Evolutionary conservation across 2,797 vertebrate genomes (phyloP).

Genomic region (Betta splendens): DNA sequence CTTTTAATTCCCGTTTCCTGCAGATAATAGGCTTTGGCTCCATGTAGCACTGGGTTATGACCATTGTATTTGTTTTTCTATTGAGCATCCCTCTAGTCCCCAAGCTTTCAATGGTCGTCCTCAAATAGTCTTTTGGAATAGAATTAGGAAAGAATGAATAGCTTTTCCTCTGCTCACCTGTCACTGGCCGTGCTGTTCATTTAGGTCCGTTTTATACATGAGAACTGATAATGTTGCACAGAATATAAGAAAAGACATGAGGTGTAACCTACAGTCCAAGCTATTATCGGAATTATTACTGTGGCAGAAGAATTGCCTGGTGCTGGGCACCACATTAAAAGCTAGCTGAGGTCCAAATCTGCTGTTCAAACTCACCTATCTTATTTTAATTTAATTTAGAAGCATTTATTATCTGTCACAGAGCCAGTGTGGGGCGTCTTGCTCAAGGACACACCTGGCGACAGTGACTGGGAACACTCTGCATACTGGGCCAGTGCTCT

Average conservation of each 20-base stretch:
- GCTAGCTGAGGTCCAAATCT: no score
- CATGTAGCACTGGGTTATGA: slow-evolving; percentile 36
- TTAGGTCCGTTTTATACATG: slow-evolving; percentile 3
- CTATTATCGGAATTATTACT: no score
- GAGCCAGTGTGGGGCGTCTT: no score
- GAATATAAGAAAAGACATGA: not conserved
- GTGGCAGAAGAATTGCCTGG: no score
- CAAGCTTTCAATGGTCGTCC: slow-evolving; percentile 26
- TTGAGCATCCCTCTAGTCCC: not conserved
- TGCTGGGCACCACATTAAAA: no score
- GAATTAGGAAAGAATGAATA: slow-evolving; percentile 7
- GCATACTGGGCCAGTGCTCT: no score
- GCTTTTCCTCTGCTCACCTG: slow-evolving; percentile 5
- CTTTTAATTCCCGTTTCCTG: slow-evolving; percentile 16
- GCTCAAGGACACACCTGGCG: no score
- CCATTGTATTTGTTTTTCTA: slow-evolving; percentile 35
- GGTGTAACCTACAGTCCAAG: no score
- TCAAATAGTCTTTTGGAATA: slow-evolving; percentile 10
- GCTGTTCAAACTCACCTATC: no score
- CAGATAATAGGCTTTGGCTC: slow-evolving; percentile 16
- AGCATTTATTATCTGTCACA: no score
- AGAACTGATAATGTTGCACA: not conserved
- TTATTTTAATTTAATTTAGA: no score
- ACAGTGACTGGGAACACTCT: no score
- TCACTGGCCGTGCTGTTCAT: not conserved